Evolutionary conservation across 2,113 vertebrate species (phyloP).

Genomic region (Prolemur simus): DNA sequence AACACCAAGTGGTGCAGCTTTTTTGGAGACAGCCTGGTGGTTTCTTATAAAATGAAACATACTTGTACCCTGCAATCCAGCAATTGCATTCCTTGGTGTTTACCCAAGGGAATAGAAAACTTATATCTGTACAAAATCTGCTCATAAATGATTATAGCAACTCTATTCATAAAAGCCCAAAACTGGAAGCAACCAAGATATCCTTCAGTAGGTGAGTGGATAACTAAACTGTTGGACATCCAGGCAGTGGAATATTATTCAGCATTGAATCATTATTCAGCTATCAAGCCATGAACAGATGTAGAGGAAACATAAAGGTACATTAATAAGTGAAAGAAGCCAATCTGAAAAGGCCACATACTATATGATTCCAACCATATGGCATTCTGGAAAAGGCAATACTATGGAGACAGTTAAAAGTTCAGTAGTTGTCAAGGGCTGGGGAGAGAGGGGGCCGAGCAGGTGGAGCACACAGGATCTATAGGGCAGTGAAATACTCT

Average conservation of each 20-base stretch:
- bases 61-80: not conserved
- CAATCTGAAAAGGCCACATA: too few relatives aligned
- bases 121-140: not conserved
- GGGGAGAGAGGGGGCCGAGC: not conserved
- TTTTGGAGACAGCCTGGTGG: not conserved
- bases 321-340: not conserved
- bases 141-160: too few relatives aligned
- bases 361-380: not conserved
- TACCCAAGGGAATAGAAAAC: not conserved
- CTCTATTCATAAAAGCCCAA: not conserved
- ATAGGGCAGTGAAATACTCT: not conserved
- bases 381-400: not conserved
- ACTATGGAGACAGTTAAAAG: not conserved
- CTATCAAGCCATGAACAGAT: not conserved
- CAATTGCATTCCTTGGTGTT: not conserved
- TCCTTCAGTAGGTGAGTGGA: not conserved
- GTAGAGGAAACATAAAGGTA: not conserved
- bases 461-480: not conserved
- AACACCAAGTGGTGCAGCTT: not conserved
- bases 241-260: not conserved
- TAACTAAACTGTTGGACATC: not conserved
- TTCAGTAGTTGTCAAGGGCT: not conserved
- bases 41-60: not conserved
- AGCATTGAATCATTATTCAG: too few relatives aligned
- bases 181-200: not conserved